Base-by-base conservation (phyloP, 2,797 vertebrate genomes). In the Falco biarmicus region DNA sequence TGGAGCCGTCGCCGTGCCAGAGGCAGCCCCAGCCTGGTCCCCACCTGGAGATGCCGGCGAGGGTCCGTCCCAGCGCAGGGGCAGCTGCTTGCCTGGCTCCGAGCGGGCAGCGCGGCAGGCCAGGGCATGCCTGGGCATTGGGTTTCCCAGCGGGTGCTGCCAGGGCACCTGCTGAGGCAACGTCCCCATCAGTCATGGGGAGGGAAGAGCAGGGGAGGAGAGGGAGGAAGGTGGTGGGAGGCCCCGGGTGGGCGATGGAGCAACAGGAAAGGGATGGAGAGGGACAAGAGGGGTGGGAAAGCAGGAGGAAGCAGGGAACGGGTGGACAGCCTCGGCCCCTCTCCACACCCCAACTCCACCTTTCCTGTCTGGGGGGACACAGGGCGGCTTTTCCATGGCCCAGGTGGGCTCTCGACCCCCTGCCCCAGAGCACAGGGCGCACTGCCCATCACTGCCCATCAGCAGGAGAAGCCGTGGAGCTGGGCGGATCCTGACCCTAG, bases 41-140 rank as follows among this genome's bases (percentile, higher is more conserved):
- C 17, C 2, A 0, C 56, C 73, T 15, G 41, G 32, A 26, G 66
- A 71, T 32, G 66, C 45, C 1, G 3, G 71, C 2, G 1, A 84
- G 76, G 75, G 76, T 71, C 57, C 6, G 4, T 19, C 57, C 64
- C 3, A 3, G 20, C 3, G 32, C 45, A 20, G 0, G 9, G 65
- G 64, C 54, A 57, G n/a, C 3, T 1, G 48, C 29, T 73, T 21
- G 28, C 34, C 57, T 9, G 41, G 68, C 51, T 75, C 39, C 0
- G 5, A 39, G 57, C 2, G 0, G 63, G 69, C 47, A 64, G 68
- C 7, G 2, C 1, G 2, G 4, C 10, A 1, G 3, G 26, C 18
- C 74, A 50, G 63, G 69, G 57, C 47, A 84, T 51, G 70, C 17
- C 80, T 28, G 3, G 54, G 65, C 76, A 17, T 63, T 82, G 82